Base-by-base conservation (phyloP, 2,888 invertebrate species). In the Melieria crassipennis region DNA sequence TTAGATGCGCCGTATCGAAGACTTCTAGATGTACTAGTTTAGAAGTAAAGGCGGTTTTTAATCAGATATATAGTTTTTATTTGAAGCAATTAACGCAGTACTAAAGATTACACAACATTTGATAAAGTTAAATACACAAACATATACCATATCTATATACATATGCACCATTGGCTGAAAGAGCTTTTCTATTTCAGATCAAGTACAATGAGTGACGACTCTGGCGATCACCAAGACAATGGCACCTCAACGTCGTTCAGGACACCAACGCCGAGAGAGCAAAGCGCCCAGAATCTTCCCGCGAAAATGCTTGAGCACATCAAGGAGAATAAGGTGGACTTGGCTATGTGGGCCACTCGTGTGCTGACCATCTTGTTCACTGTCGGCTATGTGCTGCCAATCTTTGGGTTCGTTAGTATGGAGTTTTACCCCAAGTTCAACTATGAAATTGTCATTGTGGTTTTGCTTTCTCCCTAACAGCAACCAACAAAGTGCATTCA, bases 301-400 rank as follows among this genome's bases (percentile, higher is more conserved):
- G 80, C 78, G 11, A 84, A 83, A 16, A 86, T 95, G 58, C 92
- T 92, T 81, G 89, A 91, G 55, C 94, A 95, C 81, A 87, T 96
- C 76, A 89, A 91, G 52, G 91, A 91, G 62, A 94, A 97, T 85
- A 96, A 95, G 89, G 91, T 97, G 68, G 95, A 96, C 82, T 92
- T 95, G 60, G 92, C 93, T 0, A 88, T 97, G 71, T 98, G 97
- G 95, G 90, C 92, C 13, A 94, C 96, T 50, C 89, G 99, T 80
- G 85, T 97, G 43, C 89, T 95, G 72, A 94, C 96, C 1, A 91
- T 98, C 45, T 82, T 95, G 13, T 97, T 94, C 85, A 92, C 95
- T 13, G 83, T 95, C 78, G 91, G 92, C 82, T 98, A 97, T 87
- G 88, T 97, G 65, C 85, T 98, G 80, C 97, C 97, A 69, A 86